Base-by-base conservation (phyloP, 1,140 invertebrate genomes). In the Pararge aegeria region DNA sequence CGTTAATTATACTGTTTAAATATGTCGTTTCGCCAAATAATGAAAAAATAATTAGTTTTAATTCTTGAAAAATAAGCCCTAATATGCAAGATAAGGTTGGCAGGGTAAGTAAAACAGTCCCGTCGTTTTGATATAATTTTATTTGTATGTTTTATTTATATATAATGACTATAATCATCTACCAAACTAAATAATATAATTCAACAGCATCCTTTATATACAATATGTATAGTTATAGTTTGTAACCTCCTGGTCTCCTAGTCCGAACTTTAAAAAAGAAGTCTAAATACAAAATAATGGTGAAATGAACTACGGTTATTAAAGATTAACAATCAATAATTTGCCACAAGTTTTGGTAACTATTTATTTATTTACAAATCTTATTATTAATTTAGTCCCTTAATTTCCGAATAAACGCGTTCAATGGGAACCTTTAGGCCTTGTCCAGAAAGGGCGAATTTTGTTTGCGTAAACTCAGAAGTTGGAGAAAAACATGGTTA, bases 141-240 rank as follows among this genome's bases (percentile, higher is more conserved):
- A 86, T 86, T 86, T 80, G 76, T 68, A 80, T 82, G 69, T 78
- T 80, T 68, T 77, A 84, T 87, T 80, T 87, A 81, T 87, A 84
- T 83, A 88, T 88, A 89, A 85, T 87, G 79, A 87, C 84, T 89
- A 84, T 86, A 82, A 81, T 89, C 80, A 78, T 83, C 86, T 89
- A 89, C 81, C 64, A 87, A 89, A 89, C 84, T 87, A 89, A 87
- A 89, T 87, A 85, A 87, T 88, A 88, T 83, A 86, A 80, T 87
- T 85, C 80, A 89, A 89, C 86, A 87, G 86, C 83, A 79, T 87
- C 73, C 75, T 66, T 80, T 89, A 86, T 89, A 82, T 89, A 89
- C 83, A 89, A 80, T 84, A 84, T 89, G 78, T 89, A 86, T 84
- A 85, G 67, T 73, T 73, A 73, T 79, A 81, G 60, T 70, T 61